Base-by-base conservation (phyloP, 1,140 invertebrate species). In the Drosophila teissieri region DNA sequence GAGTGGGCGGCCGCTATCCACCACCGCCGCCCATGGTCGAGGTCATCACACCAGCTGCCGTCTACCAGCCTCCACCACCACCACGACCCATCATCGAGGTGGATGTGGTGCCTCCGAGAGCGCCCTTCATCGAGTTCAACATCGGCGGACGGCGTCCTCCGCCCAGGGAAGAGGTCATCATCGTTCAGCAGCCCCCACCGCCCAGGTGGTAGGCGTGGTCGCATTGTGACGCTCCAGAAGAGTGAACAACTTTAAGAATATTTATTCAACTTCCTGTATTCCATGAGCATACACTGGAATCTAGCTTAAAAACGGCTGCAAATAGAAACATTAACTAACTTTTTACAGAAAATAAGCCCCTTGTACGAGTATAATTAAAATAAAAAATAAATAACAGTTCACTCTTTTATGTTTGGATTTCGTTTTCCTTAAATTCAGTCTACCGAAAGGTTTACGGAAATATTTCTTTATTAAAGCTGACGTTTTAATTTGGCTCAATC, bases 51-150 rank as follows among this genome's bases (percentile, higher is more conserved):
- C 83, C 84, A 4, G 83, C 83, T 1, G 62, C 56, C n/a, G 83
- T 88, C 45, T 89, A 89, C 34, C 84, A 84, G 58, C 84, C 83
- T 6, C 83, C 80, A 2, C 79, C 80, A 2, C 79, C 72, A 3
- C 80, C 68, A 3, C 75, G 74, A 11, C 84, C 84, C 53, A 72
- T 89, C 3, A 64, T 89, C 6, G 84, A 89, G 51, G 84, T 88
- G 3, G 84, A 90, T 46, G 84, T 88, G 62, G 42, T 90, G 51
- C 85, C 67, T 2, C 85, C 85, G 15, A 52, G 52, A n/a, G 65
- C 78, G 10, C 85, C 85, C 2, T 52, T 89, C 42, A 89, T 89
- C 37, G 85, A 89, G 52, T 78, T 89, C 67, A 78, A 90, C 42
- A 79, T 89, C 27, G 85, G 85, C 2, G 78, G 85, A 11, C 78